Conservation (phyloP, 2,797 vertebrate species). For the Leptoclinus maculatus region DNA sequence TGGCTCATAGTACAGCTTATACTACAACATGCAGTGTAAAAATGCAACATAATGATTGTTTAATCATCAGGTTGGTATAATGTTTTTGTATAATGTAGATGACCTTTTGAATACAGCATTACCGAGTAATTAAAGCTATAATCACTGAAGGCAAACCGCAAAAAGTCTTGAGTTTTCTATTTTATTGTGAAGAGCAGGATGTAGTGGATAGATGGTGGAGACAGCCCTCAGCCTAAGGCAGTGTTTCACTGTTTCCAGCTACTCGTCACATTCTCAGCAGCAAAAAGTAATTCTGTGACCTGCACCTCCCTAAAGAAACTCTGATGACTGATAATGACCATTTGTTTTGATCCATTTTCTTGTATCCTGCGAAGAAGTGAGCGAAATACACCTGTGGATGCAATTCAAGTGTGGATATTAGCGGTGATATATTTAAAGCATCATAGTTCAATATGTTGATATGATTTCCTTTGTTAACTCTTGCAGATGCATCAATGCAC, state of each 20-base stretch:
- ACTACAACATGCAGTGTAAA: too few species aligned
- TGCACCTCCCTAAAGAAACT: background rate
- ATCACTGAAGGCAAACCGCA: background rate
- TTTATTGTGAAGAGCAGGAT: constrained; percentile 5
- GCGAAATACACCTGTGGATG: background rate
- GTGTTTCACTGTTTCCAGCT: constrained; percentile 17
- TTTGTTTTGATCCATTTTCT: constrained; percentile 18
- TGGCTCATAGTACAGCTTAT: background rate
- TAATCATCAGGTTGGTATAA: background rate
- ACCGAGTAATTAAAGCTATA: background rate
- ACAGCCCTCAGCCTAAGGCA: constrained; percentile 7
- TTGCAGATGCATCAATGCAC: constrained; percentile 67
- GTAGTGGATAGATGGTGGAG: constrained; percentile 6
- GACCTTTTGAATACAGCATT: background rate
- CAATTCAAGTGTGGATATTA: background rate
- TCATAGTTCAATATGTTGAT: constrained; percentile 32
- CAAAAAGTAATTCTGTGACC: constrained; percentile 4
- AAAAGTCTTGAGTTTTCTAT: background rate
- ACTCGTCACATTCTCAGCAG: constrained; percentile 30
- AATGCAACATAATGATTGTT: background rate
- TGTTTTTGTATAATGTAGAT: background rate
- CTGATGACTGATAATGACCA: background rate
- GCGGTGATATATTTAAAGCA: background rate
- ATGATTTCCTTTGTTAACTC: constrained; percentile 22
- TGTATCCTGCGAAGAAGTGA: background rate